phyloP scores from a whole-genome alignment of 2,888 invertebrate species.

The Caenorhabditis sp. region DNA sequence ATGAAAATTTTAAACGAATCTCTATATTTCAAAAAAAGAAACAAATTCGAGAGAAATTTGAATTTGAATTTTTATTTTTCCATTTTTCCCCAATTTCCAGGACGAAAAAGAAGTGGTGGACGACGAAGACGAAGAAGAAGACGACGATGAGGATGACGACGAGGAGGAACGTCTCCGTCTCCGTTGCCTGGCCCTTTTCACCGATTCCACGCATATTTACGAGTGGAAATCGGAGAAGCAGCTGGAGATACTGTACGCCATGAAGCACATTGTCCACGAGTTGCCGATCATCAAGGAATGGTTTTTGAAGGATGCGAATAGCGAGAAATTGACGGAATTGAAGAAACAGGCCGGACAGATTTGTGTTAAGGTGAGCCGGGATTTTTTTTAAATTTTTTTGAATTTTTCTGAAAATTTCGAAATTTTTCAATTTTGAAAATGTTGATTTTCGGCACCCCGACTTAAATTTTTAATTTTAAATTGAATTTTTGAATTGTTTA shows the following conservation, averaged over 20 bases:
- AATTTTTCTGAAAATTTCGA: too few species aligned
- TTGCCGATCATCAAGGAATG: slow-evolving; percentile 47
- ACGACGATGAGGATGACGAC: background rate
- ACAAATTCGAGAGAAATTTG: too few species aligned
- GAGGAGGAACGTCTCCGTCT: slow-evolving; percentile 8
- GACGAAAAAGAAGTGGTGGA: slow-evolving; percentile 13
- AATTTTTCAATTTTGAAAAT: background rate
- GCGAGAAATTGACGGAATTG: slow-evolving; percentile 25
- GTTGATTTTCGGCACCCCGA: too few species aligned
- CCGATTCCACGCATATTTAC: slow-evolving; percentile 22
- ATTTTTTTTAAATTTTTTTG: slow-evolving; percentile 1
- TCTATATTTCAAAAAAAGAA: too few species aligned
- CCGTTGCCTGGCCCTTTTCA: slow-evolving; percentile 17
- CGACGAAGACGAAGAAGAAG: slow-evolving; percentile 14
- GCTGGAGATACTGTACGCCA: slow-evolving; percentile 31
- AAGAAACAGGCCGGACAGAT: slow-evolving; percentile 13
- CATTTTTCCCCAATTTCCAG: too few species aligned
- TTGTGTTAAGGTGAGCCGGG: slow-evolving; percentile 21
- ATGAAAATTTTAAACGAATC: too few species aligned
- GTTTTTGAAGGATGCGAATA: slow-evolving; percentile 42
- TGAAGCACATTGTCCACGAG: slow-evolving; percentile 34
- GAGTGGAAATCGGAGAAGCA: slow-evolving; percentile 22
- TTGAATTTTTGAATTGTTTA: too few species aligned
- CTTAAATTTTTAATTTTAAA: too few species aligned
- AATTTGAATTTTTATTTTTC: too few species aligned